A percentile compares a stretch with the other conserved stretches of the same genome.
phyloP scores from a whole-genome alignment of 2,113 vertebrate species.

The Burhinus bistriatus region DNA sequence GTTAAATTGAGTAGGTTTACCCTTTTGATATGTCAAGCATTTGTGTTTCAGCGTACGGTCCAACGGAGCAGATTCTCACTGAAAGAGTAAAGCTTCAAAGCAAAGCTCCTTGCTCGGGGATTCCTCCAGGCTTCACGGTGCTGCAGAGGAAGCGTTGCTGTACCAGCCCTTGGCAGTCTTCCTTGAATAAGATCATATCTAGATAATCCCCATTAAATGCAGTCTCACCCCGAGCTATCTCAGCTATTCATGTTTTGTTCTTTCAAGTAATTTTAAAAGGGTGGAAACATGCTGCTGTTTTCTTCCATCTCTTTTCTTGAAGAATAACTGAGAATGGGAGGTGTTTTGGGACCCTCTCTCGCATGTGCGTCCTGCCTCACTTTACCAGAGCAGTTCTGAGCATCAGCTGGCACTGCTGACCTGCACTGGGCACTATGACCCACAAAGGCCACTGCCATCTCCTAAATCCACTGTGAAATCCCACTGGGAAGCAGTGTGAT shows the following conservation, averaged over 20 bases:
- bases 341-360: not conserved
- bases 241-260: not conserved
- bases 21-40: not conserved
- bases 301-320: not conserved
- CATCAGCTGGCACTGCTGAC: not conserved
- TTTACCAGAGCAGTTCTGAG: not conserved
- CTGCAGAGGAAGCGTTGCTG: fast-evolving
- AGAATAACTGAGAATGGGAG: not conserved
- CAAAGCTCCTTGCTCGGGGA: not conserved
- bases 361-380: fast-evolving
- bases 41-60: fast-evolving
- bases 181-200: too few species aligned
- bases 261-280: not conserved
- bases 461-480: not conserved
- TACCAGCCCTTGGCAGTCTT: not conserved
- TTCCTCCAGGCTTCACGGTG: fast-evolving
- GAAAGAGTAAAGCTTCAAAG: not conserved
- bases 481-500: not conserved
- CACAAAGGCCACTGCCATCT: not conserved
- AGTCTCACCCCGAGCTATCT: not conserved
- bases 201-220: not conserved
- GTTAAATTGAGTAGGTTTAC: not conserved
- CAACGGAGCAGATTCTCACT: not conserved
- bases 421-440: not conserved
- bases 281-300: fast-evolving